A percentile compares a stretch with the other conserved stretches of the same genome.
phyloP scores from a whole-genome alignment of 2,888 invertebrate genomes.

The Brachycybe producta region DNA sequence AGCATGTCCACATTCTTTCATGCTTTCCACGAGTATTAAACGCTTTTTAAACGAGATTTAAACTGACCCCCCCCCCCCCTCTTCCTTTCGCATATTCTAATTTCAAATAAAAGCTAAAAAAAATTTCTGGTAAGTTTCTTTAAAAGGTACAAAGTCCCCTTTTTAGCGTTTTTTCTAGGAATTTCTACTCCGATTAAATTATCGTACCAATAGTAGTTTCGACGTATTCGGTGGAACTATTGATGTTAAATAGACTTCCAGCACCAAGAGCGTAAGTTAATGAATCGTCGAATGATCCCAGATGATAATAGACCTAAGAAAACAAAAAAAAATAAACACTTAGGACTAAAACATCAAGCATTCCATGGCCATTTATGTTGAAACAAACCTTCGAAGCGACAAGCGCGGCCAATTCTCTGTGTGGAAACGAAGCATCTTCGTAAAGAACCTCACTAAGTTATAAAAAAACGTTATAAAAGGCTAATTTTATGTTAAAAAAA shows the following conservation, averaged over 20 bases:
- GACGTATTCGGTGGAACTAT: slow-evolving; percentile 85
- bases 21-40: too few relatives aligned
- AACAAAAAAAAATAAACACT: slow-evolving; percentile 11
- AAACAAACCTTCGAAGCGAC: slow-evolving; percentile 72
- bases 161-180: too few relatives aligned
- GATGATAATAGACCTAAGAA: slow-evolving; percentile 73
- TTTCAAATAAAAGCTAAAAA: too few relatives aligned
- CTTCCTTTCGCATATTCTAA: too few relatives aligned
- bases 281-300: slow-evolving; percentile 93
- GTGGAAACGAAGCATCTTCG: slow-evolving; percentile 72
- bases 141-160: too few relatives aligned
- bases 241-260: slow-evolving; percentile 87
- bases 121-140: too few relatives aligned
- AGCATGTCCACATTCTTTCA: too few relatives aligned
- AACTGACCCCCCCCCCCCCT: too few relatives aligned
- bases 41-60: too few relatives aligned
- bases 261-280: slow-evolving; percentile 94
- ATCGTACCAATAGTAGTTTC: slow-evolving; percentile 72
- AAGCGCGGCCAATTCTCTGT: slow-evolving; percentile 85
- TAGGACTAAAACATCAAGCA: not conserved
- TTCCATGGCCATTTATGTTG: too few relatives aligned
- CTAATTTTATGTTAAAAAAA: not conserved
- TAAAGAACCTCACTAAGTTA: slow-evolving; percentile 69
- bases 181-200: not conserved
- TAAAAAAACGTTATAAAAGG: slow-evolving; percentile 7